These are phyloP conservation scores for Athetis lepigone DNA, from an alignment of 2,888 invertebrate genomes.

Conservation along the genomic window DNA sequence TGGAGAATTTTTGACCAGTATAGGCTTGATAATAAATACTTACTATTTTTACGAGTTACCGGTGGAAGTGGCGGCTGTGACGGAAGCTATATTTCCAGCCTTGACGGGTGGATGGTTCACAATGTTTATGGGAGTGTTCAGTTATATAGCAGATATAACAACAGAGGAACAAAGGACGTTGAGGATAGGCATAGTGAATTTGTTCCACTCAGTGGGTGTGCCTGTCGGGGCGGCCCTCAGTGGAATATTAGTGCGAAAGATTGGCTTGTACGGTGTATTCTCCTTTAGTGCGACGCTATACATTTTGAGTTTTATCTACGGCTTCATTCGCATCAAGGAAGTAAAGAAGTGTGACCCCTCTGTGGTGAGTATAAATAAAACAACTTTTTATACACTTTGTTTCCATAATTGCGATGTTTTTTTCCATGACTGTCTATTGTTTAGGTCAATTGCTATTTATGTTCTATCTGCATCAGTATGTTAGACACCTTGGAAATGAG, in stretches of 20 bases:
- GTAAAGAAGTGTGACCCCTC: slow-evolving; percentile 83
- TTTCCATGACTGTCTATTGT: slow-evolving; percentile 21
- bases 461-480: slow-evolving; percentile 40
- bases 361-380: slow-evolving; percentile 78
- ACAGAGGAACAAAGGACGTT: slow-evolving; percentile 95
- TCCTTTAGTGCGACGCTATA: slow-evolving; percentile 94
- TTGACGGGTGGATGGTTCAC: slow-evolving; percentile 96
- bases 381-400: slow-evolving; percentile 26
- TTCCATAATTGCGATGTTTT: slow-evolving; percentile 41
- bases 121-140: slow-evolving; percentile 97
- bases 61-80: slow-evolving; percentile 95
- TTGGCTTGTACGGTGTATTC: slow-evolving; percentile 96
- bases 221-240: slow-evolving; percentile 97
- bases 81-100: slow-evolving; percentile 95
- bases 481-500: slow-evolving; percentile 61
- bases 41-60: slow-evolving; percentile 95
- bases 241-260: slow-evolving; percentile 93
- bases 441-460: slow-evolving; percentile 21
- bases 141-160: slow-evolving; percentile 97
- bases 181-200: slow-evolving; percentile 96
- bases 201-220: slow-evolving; percentile 96
- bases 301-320: slow-evolving; percentile 94
- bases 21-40: slow-evolving; percentile 94
- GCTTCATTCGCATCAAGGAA: slow-evolving; percentile 93
- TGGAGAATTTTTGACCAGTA: slow-evolving; percentile 94